Conservation (phyloP, 2,113 vertebrate species). For the Ardeotis arabs region DNA sequence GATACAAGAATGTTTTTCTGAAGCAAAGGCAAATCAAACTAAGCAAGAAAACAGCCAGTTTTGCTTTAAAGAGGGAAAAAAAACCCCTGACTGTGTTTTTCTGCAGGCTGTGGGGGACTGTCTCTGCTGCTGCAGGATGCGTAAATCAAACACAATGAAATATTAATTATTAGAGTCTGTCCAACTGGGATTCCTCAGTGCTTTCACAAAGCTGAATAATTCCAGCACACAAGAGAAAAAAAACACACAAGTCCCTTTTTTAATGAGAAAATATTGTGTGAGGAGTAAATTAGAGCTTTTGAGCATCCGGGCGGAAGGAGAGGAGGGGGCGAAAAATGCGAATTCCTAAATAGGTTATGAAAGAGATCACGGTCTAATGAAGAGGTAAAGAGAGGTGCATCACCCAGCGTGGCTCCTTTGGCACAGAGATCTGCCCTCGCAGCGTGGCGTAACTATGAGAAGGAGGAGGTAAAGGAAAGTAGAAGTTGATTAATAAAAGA, state of each 20-base stretch:
- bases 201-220: slow-evolving; percentile 2
- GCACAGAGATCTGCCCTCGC: not conserved
- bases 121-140: not conserved
- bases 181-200: not conserved
- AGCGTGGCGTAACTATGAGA: not conserved
- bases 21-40: not conserved
- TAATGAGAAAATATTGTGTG: not conserved
- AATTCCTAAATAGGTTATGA: not conserved
- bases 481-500: not conserved
- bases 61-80: not conserved
- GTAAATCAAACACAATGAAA: slow-evolving; percentile 51
- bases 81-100: not conserved
- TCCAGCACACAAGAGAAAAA: not conserved
- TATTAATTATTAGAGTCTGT: slow-evolving; percentile 54
- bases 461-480: not conserved
- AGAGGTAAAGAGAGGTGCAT: not conserved
- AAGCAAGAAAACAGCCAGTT: not conserved
- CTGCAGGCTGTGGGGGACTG: not conserved
- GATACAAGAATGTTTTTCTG: not conserved
- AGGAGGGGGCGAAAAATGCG: not conserved
- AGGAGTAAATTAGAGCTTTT: not conserved
- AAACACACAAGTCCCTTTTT: not conserved
- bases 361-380: not conserved
- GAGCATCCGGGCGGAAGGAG: not conserved
- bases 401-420: not conserved